Evolutionary conservation across 30 jellyfish, hydroid and myxozoan species (phyloP), one percentile per base, ranked within the genome.

Genomic region (Haliclystus octoradiatus): DNA sequence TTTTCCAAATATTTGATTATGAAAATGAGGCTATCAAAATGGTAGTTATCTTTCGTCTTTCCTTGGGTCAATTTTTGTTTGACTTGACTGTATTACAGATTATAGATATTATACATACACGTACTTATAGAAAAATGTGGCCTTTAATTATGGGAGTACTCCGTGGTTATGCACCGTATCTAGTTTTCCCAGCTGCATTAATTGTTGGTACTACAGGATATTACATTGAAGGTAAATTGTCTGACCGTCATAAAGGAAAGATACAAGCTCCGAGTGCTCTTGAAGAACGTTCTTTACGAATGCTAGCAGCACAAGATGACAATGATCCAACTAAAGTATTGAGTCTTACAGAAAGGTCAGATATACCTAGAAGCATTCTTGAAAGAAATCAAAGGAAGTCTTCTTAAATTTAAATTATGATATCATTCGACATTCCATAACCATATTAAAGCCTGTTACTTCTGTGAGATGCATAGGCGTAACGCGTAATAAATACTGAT

Each of bases 111-210:
- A n/a, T n/a, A n/a, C n/a, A n/a, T n/a, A n/a, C n/a, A n/a, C n/a
- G n/a, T n/a, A n/a, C n/a, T n/a, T n/a, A n/a, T n/a, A n/a, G n/a
- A n/a, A n/a, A 60, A 52, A 89, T 89, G 98, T 89, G 95, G 98
- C 94, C 94, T n/a, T n/a, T 86, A 23, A 72, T 86, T n/a, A 19
- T 78, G 32, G 14, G 71, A 1, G 62, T 25, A 33, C 9, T 53
- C 9, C 84, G 91, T 53, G 70, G 70, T 0, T 84, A 84, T 32
- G 92, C 98, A n/a, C 98, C 98, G 1, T 89, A 89, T 50, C 30
- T 89, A 24, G 95, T 89, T 2, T 77, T 89, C 49, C 98, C 98
- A 2, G 95, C 80, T 1, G 98, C 98, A 3, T 66, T 89, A 15
- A 76, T 77, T 28, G 94, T 82, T 49, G 98, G 98, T 0, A 71